Evolutionary conservation across 1,140 invertebrate genomes (phyloP).

Genomic region (Tetramorium alpestre): DNA sequence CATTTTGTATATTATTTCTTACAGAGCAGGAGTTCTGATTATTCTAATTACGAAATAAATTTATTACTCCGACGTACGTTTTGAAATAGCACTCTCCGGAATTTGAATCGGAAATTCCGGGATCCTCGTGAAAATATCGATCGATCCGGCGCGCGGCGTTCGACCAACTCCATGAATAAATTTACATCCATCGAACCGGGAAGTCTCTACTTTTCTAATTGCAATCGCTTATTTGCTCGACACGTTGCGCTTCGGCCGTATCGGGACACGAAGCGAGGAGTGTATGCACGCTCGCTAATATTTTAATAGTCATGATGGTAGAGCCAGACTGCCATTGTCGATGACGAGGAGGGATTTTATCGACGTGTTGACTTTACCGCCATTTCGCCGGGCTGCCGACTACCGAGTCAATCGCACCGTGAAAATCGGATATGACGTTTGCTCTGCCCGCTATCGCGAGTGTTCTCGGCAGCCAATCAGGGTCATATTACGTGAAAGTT

Average conservation of each 20-base stretch:
- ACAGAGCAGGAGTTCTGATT: neutral
- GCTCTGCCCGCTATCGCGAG: slow-evolving; percentile 51
- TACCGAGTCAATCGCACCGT: slow-evolving; percentile 65
- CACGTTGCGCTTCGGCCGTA: slow-evolving; percentile 10
- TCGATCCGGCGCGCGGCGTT: neutral
- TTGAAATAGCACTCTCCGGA: slow-evolving; percentile 16
- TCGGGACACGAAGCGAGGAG: neutral
- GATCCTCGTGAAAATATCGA: slow-evolving; percentile 39
- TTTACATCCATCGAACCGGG: slow-evolving; percentile 59
- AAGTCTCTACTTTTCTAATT: slow-evolving; percentile 61
- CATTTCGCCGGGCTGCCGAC: slow-evolving; percentile 59
- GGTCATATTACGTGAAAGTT: slow-evolving; percentile 48
- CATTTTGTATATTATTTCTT: too few relatives aligned
- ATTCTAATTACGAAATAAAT: slow-evolving; percentile 34
- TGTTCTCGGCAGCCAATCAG: slow-evolving; percentile 48
- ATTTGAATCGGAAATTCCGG: slow-evolving; percentile 36
- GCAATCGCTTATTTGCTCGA: slow-evolving; percentile 56
- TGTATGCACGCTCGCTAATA: slow-evolving; percentile 35
- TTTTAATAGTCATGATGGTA: slow-evolving; percentile 54
- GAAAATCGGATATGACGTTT: slow-evolving; percentile 68
- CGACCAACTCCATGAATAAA: slow-evolving; percentile 56
- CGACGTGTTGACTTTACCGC: slow-evolving; percentile 63
- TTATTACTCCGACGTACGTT: neutral
- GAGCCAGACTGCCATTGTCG: slow-evolving; percentile 24
- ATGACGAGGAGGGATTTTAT: slow-evolving; percentile 60